Conservation (phyloP, 2,113 vertebrate genomes). For the Chionis minor region DNA sequence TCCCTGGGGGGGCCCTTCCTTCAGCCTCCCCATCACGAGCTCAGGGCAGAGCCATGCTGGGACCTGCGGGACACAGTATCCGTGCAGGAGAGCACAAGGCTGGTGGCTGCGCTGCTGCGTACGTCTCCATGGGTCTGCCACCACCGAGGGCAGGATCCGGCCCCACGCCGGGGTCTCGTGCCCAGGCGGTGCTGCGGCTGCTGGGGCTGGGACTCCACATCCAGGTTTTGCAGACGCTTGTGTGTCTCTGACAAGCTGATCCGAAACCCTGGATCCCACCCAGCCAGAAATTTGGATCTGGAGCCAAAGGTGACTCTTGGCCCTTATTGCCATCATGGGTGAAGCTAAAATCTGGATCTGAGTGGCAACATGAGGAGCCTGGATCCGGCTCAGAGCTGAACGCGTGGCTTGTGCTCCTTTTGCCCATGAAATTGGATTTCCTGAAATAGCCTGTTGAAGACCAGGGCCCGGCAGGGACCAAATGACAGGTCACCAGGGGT, state of each 20-base stretch:
- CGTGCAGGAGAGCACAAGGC: not conserved
- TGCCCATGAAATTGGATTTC: slow-evolving; percentile 28
- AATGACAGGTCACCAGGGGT: slow-evolving; percentile 52
- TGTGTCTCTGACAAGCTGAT: slow-evolving; percentile 6
- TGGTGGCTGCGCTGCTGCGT: not conserved
- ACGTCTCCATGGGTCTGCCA: not conserved
- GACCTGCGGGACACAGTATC: not conserved
- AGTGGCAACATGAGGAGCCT: not conserved
- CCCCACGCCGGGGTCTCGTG: not conserved
- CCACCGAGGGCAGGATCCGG: not conserved
- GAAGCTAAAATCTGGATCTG: slow-evolving; percentile 19
- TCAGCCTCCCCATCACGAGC: not conserved
- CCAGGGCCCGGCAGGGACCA: slow-evolving; percentile 1
- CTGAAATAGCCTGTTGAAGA: slow-evolving; percentile 50
- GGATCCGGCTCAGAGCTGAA: not conserved
- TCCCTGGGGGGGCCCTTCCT: not conserved
- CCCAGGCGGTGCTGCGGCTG: not conserved
- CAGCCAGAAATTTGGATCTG: slow-evolving; percentile 51
- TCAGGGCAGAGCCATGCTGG: accelerated
- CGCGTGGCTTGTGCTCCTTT: not conserved
- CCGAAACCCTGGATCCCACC: slow-evolving; percentile 36
- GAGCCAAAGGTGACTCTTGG: slow-evolving; percentile 63
- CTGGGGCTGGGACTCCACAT: slow-evolving; percentile 26
- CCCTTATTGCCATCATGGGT: not conserved
- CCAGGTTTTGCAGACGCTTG: slow-evolving; percentile 41